Evolutionary conservation across 2,797 vertebrate species (phyloP), one percentile per base, ranked within the genome.

Genomic region (Clarias laeviceps): DNA sequence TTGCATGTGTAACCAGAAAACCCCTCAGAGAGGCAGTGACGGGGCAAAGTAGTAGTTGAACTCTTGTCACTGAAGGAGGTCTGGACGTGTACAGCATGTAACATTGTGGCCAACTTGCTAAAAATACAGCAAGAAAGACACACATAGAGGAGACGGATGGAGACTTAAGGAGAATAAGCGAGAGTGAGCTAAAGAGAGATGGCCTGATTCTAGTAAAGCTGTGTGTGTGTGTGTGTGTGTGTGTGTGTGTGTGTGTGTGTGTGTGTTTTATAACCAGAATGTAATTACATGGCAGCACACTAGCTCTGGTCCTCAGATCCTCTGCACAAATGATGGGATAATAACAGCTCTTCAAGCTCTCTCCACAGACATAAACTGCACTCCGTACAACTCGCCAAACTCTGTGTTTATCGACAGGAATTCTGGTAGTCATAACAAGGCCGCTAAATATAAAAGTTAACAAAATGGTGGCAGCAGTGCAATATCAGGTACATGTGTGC

Each of bases 381-480:
- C 88, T 89, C 83, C 82, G 45, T 61, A 76, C 77, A 85, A 87
- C 85, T 79, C 34, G 86, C 81, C 88, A 88, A 85, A 82, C 84
- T 84, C 87, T 87, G 87, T 90, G 90, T 92, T 92, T 92, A 90
- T 89, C 79, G 83, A 80, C 84, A 91, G 88, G 89, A 90, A 91
- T 90, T 87, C 88, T 88, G 89, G 92, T 92, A 89, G 91, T 91
- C 92, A 92, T 92, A 92, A 90, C 92, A 92, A 89, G 85, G 80
- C 50, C 29, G 61, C 90, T 90, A 90, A 90, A 91, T 90, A 89
- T 92, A 91, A 87, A 90, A 90, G 89, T 88, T 84, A 81, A 90
- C 85, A 88, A 91, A 88, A 90, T 82, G 45, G 85, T 69, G 87
- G 85, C 87, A 54, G 87, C 74, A 86, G 65, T 59, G 59, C 78